Conservation (phyloP, 2,113 vertebrate genomes). For the Atractosteus spatula region DNA sequence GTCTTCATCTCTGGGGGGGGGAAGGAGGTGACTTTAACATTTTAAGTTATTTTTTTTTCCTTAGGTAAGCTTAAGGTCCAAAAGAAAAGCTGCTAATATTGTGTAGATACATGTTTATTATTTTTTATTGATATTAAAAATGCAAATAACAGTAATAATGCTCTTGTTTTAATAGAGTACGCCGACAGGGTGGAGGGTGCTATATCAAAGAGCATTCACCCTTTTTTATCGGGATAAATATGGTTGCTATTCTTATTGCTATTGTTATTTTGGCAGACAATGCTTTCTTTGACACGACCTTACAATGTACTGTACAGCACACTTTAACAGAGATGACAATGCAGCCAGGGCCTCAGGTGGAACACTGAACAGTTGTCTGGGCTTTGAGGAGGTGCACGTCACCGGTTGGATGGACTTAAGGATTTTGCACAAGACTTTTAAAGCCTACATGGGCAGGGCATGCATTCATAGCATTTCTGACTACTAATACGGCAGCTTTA, state of each 20-base stretch:
- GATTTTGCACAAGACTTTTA: conserved; percentile 17
- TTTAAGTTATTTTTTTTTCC: conserved; percentile 6
- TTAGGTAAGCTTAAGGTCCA: conserved; percentile 43
- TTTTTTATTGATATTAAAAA: conserved; percentile 11
- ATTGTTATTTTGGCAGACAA: conserved; percentile 3
- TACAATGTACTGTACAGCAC: conserved; percentile 8
- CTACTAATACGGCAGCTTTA: not conserved
- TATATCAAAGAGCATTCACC: not conserved
- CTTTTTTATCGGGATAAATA: not conserved
- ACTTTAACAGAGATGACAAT: conserved; percentile 12
- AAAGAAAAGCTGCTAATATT: conserved; percentile 39
- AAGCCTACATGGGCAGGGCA: not conserved
- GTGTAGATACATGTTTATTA: conserved; percentile 26
- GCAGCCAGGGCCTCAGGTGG: not conserved
- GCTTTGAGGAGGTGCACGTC: not conserved
- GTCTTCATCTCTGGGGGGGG: not conserved
- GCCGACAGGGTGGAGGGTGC: not conserved
- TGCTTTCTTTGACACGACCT: conserved; percentile 21
- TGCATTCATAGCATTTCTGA: too few species aligned
- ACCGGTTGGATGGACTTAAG: not conserved
- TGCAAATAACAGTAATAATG: not conserved
- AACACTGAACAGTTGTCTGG: conserved; percentile 12
- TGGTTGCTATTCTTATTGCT: conserved; percentile 9
- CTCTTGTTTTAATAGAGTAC: not conserved
- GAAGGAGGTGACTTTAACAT: not conserved